These are phyloP conservation scores for Darevskia mixta DNA, from an alignment of 2,797 vertebrate species.

Conservation along the genomic window DNA sequence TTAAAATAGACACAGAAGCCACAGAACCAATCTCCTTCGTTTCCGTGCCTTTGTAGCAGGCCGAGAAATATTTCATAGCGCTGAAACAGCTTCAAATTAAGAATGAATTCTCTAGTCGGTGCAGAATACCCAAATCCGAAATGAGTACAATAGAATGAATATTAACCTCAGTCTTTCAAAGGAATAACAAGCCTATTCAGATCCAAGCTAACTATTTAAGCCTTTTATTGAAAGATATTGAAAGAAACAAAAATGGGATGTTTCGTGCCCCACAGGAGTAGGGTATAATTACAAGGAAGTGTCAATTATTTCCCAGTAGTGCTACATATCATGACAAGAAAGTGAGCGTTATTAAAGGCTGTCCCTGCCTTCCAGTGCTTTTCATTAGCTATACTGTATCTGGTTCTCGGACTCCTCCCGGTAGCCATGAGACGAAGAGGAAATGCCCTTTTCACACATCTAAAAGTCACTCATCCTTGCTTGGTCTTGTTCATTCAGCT, in stretches of 20 bases:
- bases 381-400: conserved; percentile 42
- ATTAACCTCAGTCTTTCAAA: conserved; percentile 47
- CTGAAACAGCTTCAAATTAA: conserved; percentile 21
- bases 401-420: conserved; percentile 44
- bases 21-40: not conserved
- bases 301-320: not conserved
- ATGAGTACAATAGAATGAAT: conserved; percentile 34
- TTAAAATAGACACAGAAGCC: not conserved
- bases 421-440: conserved; percentile 29
- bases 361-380: conserved; percentile 37
- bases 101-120: conserved; percentile 32
- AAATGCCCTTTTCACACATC: conserved; percentile 49
- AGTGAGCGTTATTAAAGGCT: conserved; percentile 22
- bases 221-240: conserved; percentile 40
- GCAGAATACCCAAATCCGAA: conserved; percentile 7
- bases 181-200: conserved; percentile 37
- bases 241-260: conserved; percentile 49
- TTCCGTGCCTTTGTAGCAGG: not conserved
- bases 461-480: conserved; percentile 62
- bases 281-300: not conserved
- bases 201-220: conserved; percentile 35
- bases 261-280: not conserved
- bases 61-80: not conserved
- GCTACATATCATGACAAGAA: not conserved
- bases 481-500: conserved; percentile 56